Percentiles rank a stretch among this genome's conserved stretches.
Conservation (phyloP, 2,113 vertebrate genomes). For the Scalopus aquaticus region DNA sequence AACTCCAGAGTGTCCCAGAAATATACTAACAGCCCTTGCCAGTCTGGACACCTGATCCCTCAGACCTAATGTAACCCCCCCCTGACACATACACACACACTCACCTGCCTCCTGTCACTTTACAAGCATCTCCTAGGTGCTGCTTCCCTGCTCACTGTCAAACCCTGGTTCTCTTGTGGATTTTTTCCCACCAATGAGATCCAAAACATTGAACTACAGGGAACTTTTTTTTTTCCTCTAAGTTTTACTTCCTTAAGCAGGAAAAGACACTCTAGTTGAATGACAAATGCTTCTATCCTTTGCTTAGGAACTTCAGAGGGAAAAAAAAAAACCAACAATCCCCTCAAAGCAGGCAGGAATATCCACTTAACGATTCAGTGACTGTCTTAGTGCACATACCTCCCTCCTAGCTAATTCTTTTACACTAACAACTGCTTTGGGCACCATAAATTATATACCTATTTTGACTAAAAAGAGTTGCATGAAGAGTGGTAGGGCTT, state of each 20-base stretch:
- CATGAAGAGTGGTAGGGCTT: conserved; percentile 79
- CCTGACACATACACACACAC: background rate
- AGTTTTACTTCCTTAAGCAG: background rate
- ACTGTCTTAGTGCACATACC: conserved; percentile 3
- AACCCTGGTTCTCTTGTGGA: background rate
- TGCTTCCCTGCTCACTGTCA: background rate
- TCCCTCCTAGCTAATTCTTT: conserved; percentile 78
- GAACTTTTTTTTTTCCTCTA: background rate
- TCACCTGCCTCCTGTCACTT: background rate
- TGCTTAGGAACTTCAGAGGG: conserved; percentile 36
- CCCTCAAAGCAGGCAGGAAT: conserved; percentile 13
- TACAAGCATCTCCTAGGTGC: background rate
- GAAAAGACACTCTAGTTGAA: conserved; percentile 2
- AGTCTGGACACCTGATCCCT: background rate
- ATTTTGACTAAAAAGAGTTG: conserved; percentile 79
- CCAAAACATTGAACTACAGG: background rate
- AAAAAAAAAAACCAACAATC: background rate
- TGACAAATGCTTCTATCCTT: conserved; percentile 10
- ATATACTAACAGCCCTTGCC: background rate
- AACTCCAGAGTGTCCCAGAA: background rate
- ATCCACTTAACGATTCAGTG: conserved; percentile 65
- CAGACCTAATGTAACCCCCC: background rate
- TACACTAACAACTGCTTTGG: conserved; percentile 72
- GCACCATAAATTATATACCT: conserved; percentile 74
- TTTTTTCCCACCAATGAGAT: background rate